Evolutionary conservation across 1,140 invertebrate genomes (phyloP), one percentile per base, ranked within the genome.

Genomic region (Oscheius sp.): DNA sequence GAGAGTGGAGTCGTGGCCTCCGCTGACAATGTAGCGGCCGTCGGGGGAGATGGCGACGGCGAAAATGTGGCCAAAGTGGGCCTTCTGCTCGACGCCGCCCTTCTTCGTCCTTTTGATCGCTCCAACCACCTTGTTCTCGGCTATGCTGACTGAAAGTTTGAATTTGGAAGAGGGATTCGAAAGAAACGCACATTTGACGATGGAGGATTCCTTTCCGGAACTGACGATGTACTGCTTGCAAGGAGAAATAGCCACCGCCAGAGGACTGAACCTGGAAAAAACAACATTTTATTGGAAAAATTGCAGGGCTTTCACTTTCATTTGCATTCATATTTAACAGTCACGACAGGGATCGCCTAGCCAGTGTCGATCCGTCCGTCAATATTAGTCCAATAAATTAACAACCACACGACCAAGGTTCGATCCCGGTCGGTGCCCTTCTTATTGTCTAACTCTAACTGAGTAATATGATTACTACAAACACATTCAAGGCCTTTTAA

Each of bases 41-140:
- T 76, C 75, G 20, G 70, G 62, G 13, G 75, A 76, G 2, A 74
- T 49, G 10, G 75, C 75, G 20, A 76, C 65, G 4, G 75, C 72
- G 38, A 31, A 62, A 29, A 74, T 74, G 36, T 45, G 32, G 34
- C 72, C 72, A 23, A 38, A 67, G 31, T 74, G 72, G 38, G 63
- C 55, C 1, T 73, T 55, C 38, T 59, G 38, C 45, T 74, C 72
- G 2, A 46, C 18, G 2, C 32, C 65, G 18, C 65, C 75, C 15
- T 75, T 76, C 32, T 76, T 73, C 7, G 64, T 36, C 46, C 68
- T 68, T 63, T 68, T 76, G 23, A 76, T 75, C 2, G 59, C 52
- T 45, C 75, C 64, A 23, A 74, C 68, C 15, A 72, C 70, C 69
- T 69, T 36, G 28, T 35, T 10, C 10, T 29, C 34, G 2, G 32